phyloP scores from a whole-genome alignment of 2,797 vertebrate genomes.

The Cynodonichthys magdalenae region DNA sequence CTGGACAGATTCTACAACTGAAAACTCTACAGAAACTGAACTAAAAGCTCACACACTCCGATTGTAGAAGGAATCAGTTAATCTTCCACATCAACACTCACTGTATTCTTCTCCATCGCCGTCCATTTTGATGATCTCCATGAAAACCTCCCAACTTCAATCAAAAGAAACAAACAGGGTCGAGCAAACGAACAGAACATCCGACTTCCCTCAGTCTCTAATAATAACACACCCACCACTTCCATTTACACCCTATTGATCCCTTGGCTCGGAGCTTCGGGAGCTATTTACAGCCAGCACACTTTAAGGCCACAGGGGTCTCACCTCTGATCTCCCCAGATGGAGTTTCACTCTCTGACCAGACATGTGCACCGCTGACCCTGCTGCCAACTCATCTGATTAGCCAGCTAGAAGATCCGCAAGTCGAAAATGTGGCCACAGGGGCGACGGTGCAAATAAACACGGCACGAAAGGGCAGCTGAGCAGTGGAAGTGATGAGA shows the following conservation, averaged over 20 bases:
- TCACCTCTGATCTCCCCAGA: conserved; percentile 30
- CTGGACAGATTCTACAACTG: conserved; percentile 6
- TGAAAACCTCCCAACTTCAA: conserved; percentile 42
- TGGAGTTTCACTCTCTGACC: conserved; percentile 53
- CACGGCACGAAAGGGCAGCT: conserved; percentile 23
- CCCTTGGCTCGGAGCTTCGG: conserved; percentile 38
- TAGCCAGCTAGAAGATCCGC: conserved; percentile 26
- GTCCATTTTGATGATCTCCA: conserved; percentile 51
- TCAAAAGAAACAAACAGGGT: conserved; percentile 42
- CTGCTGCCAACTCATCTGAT: conserved; percentile 23
- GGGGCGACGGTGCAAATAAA: conserved; percentile 49
- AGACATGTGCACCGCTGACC: conserved; percentile 33
- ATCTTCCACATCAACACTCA: conserved; percentile 54
- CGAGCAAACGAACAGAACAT: conserved; percentile 42
- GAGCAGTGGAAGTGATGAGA: conserved; percentile 16
- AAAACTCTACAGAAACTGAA: conserved; percentile 8
- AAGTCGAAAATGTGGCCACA: conserved; percentile 25
- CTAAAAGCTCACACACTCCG: conserved; percentile 19
- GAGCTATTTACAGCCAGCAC: conserved; percentile 48
- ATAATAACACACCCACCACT: conserved; percentile 20
- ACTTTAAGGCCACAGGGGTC: conserved; percentile 20
- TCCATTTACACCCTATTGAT: conserved; percentile 41
- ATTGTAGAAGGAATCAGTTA: conserved; percentile 20
- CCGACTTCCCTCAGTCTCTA: conserved; percentile 30
- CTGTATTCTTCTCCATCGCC: conserved; percentile 54